Percentiles rank a stretch among this genome's conserved stretches.
These are phyloP conservation scores for Chrysolina haemoptera DNA, from an alignment of 2,888 invertebrate species.

Conservation along the genomic window DNA sequence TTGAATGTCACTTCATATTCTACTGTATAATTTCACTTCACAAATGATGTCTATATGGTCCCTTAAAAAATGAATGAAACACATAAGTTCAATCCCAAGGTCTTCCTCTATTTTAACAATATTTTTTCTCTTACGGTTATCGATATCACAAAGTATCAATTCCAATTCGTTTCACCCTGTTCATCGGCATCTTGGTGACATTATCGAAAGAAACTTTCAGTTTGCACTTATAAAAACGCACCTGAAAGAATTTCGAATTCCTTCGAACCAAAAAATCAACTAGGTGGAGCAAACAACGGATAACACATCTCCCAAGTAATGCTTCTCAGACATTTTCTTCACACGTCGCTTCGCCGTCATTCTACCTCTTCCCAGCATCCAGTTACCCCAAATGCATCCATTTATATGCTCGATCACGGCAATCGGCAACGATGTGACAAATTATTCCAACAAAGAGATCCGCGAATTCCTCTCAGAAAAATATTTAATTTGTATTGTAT, in stretches of 20 bases:
- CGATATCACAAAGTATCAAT: too few species aligned
- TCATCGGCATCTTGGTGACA: neutral
- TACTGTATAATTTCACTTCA: too few species aligned
- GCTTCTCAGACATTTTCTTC: conserved; percentile 20
- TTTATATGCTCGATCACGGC: conserved; percentile 45
- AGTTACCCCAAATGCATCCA: conserved; percentile 65
- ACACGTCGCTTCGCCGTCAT: conserved; percentile 20
- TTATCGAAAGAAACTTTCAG: neutral
- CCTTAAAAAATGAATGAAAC: too few species aligned
- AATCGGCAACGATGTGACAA: conserved; percentile 46
- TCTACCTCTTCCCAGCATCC: conserved; percentile 23
- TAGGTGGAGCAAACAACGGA: neutral
- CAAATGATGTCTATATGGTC: too few species aligned
- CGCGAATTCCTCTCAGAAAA: conserved; percentile 48
- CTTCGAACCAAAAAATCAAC: neutral
- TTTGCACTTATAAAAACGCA: neutral
- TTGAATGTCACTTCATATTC: too few species aligned
- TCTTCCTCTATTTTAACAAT: too few species aligned
- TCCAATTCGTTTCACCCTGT: too few species aligned
- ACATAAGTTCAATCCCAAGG: too few species aligned
- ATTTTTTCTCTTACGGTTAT: too few species aligned
- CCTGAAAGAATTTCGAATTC: neutral
- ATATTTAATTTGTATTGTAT: conserved; percentile 48
- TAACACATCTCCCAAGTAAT: neutral
- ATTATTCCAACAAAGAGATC: conserved; percentile 48